phyloP scores from a whole-genome alignment of 2,797 vertebrate species.

The Microchirus variegatus region DNA sequence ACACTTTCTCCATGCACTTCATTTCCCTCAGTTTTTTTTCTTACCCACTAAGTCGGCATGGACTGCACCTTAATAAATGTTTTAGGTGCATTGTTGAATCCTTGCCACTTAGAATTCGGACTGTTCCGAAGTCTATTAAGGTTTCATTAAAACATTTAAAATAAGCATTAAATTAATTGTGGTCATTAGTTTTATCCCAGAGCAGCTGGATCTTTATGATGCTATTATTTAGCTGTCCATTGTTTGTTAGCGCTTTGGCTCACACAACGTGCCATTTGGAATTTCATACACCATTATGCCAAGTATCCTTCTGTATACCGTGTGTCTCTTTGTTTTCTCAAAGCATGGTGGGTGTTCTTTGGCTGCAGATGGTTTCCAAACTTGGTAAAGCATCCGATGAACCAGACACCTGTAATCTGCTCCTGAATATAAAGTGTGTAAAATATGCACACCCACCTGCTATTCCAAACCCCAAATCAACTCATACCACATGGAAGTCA shows the following conservation, averaged over 20 bases:
- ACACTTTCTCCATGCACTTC: too few relatives aligned
- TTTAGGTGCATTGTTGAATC: neutral
- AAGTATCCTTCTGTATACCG: conserved; percentile 1
- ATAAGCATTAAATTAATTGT: neutral
- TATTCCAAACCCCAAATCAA: conserved; percentile 26
- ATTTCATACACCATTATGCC: neutral
- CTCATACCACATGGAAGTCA: conserved; percentile 28
- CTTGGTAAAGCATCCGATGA: neutral
- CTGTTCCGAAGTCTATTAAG: neutral
- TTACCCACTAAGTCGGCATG: neutral
- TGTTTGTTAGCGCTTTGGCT: conserved; percentile 13
- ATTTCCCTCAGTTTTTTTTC: too few relatives aligned
- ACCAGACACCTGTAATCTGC: conserved; percentile 35
- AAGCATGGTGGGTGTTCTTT: conserved; percentile 10
- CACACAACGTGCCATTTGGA: conserved; percentile 6
- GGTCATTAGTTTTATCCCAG: conserved; percentile 14
- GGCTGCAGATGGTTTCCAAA: neutral
- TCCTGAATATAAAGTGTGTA: conserved; percentile 16
- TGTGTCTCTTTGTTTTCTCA: conserved; percentile 8
- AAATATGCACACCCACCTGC: conserved; percentile 34
- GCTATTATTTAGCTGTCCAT: neutral
- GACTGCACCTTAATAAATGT: neutral
- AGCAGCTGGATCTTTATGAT: conserved; percentile 9
- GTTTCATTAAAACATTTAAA: neutral
- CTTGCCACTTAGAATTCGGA: neutral